Percentiles rank a stretch among this genome's conserved stretches.
Conservation (phyloP, 2,113 vertebrate genomes). For the Anguilla japonica region DNA sequence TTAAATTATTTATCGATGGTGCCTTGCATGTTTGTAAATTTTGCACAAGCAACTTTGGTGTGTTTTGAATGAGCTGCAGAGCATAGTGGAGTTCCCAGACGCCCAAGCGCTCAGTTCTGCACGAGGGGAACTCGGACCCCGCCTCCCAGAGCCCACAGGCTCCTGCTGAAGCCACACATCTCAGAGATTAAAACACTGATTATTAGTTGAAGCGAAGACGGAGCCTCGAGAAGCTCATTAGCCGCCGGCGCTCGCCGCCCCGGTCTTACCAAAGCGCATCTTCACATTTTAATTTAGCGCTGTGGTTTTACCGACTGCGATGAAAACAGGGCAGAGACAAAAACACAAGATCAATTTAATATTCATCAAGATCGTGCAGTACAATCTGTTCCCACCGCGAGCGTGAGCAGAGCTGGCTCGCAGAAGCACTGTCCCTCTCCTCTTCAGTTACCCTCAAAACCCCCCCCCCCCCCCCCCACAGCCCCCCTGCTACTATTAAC, state of each 20-base stretch:
- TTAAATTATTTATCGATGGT: no score
- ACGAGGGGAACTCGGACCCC: constrained; percentile 24
- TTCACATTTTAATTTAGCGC: background rate
- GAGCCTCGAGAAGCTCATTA: constrained; percentile 32
- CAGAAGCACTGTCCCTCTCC: no score
- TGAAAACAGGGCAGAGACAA: background rate
- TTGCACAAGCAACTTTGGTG: no score
- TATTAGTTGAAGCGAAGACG: constrained; percentile 26
- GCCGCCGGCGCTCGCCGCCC: background rate
- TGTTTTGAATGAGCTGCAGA: no score
- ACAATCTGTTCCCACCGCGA: no score
- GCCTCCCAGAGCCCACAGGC: constrained; percentile 35
- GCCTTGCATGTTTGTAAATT: no score
- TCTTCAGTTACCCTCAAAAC: no score
- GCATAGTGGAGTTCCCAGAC: no score
- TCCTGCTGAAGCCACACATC: constrained; percentile 41
- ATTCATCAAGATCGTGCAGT: background rate
- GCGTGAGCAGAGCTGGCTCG: no score
- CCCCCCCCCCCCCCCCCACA: no score
- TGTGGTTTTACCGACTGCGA: no score
- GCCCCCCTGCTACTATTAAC: no score
- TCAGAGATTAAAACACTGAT: constrained; percentile 39
- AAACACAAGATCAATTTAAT: background rate
- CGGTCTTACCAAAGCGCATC: constrained; percentile 30
- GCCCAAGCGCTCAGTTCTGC: background rate